Evolutionary conservation across 2,113 vertebrate species (phyloP).

Genomic region (Mixornis gularis): DNA sequence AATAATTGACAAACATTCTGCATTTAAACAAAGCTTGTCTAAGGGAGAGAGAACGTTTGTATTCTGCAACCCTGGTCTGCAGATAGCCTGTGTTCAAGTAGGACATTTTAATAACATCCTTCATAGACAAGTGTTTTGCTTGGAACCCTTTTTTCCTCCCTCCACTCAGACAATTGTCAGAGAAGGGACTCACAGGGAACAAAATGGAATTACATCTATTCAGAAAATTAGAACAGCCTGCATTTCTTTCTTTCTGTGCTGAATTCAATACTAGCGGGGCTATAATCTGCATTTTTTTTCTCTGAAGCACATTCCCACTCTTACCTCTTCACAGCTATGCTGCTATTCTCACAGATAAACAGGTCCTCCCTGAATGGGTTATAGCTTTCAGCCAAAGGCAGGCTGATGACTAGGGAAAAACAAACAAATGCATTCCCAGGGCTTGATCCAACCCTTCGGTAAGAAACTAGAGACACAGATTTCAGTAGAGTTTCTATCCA

Average conservation of each 20-base stretch:
- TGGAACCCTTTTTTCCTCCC: slow-evolving; percentile 14
- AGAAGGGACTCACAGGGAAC: not conserved
- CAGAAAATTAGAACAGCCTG: slow-evolving; percentile 14
- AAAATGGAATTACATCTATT: slow-evolving; percentile 30
- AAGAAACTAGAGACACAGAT: not conserved
- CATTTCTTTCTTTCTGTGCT: slow-evolving; percentile 13
- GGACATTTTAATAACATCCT: slow-evolving; percentile 62
- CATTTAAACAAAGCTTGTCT: slow-evolving; percentile 28
- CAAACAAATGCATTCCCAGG: slow-evolving; percentile 37
- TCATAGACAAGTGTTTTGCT: slow-evolving; percentile 46
- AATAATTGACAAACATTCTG: slow-evolving; percentile 60
- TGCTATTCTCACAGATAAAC: slow-evolving; percentile 23
- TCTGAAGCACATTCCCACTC: slow-evolving; percentile 15
- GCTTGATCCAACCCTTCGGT: not conserved
- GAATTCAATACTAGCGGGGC: not conserved
- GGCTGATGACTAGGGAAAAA: slow-evolving; percentile 1
- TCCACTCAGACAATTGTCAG: slow-evolving; percentile 21
- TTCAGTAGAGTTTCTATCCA: not conserved
- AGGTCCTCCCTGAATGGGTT: not conserved
- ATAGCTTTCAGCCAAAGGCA: slow-evolving; percentile 1
- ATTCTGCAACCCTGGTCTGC: not conserved
- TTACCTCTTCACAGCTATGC: not conserved
- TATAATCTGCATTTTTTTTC: slow-evolving; percentile 6
- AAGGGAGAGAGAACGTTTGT: not conserved
- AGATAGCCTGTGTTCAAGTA: slow-evolving; percentile 15